A percentile compares a stretch with the other conserved stretches of the same genome.
phyloP scores from a whole-genome alignment of 2,888 invertebrate genomes.

The Aradus depressus region DNA sequence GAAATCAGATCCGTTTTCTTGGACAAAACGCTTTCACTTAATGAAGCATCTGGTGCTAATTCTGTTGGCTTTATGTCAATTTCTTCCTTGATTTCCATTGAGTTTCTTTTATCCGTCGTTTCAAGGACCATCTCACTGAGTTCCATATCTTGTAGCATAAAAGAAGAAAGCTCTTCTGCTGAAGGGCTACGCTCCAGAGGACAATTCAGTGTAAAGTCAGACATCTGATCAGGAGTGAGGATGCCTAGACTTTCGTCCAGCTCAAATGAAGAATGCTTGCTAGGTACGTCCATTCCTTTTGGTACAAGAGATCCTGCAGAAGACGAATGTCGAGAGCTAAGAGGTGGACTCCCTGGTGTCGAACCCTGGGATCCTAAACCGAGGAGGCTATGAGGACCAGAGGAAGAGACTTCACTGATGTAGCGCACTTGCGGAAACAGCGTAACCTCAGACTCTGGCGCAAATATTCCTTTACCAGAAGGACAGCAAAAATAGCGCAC shows the following conservation, averaged over 20 bases:
- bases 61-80: slow-evolving; percentile 6
- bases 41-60: slow-evolving; percentile 11
- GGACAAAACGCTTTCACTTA: slow-evolving; percentile 25
- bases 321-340: slow-evolving; percentile 27
- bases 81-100: slow-evolving; percentile 15
- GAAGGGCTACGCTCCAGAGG: slow-evolving; percentile 46
- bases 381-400: slow-evolving; percentile 50
- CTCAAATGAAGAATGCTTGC: slow-evolving; percentile 70
- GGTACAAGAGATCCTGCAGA: slow-evolving; percentile 28
- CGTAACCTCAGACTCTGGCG: slow-evolving; percentile 46
- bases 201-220: slow-evolving; percentile 52
- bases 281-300: slow-evolving; percentile 32
- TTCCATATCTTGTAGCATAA: slow-evolving; percentile 25
- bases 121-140: slow-evolving; percentile 14
- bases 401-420: slow-evolving; percentile 32
- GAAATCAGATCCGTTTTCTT: slow-evolving; percentile 26
- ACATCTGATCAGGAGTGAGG: slow-evolving; percentile 79
- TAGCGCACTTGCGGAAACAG: slow-evolving; percentile 38
- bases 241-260: slow-evolving; percentile 75
- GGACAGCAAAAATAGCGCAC: slow-evolving; percentile 51
- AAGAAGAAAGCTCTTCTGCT: slow-evolving; percentile 42
- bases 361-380: slow-evolving; percentile 22
- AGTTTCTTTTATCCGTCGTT: slow-evolving; percentile 11
- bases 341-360: slow-evolving; percentile 26
- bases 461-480: slow-evolving; percentile 49